Conservation (phyloP, 35 echinoderm and acorn worm species). For the Stichopus chloronotus region DNA sequence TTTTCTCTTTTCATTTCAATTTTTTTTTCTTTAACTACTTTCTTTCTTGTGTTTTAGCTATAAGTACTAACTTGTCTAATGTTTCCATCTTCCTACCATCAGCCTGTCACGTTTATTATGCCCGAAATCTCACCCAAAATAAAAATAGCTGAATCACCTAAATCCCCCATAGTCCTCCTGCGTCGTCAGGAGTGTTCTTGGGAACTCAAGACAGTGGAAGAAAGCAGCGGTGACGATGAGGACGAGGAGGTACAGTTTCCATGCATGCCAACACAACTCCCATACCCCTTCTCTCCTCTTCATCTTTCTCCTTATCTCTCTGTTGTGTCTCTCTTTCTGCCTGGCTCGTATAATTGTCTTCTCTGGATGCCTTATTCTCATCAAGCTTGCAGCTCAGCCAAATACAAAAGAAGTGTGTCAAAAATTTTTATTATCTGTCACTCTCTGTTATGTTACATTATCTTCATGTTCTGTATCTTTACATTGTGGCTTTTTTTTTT, state of each 20-base stretch:
- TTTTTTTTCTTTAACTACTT: not conserved
- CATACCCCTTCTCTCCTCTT: not conserved
- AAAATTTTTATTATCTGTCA: too few species aligned
- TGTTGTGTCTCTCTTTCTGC: not conserved
- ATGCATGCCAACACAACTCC: conserved; percentile 9
- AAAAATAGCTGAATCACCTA: conserved; percentile 60
- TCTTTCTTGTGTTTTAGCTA: not conserved
- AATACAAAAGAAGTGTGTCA: too few species aligned
- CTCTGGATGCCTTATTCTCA: not conserved
- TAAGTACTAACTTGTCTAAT: conserved; percentile 11
- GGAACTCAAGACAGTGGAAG: conserved; percentile 14
- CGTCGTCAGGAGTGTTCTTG: conserved; percentile 58
- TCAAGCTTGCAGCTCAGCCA: not conserved
- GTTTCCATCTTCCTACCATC: conserved; percentile 43
- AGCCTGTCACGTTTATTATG: conserved; percentile 47
- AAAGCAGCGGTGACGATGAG: conserved; percentile 5
- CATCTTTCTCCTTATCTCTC: not conserved
- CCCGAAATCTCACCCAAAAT: conserved; percentile 59
- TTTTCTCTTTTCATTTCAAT: not conserved
- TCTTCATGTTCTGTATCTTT: too few species aligned
- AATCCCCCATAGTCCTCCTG: conserved; percentile 60
- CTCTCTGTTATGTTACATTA: too few species aligned
- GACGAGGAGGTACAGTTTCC: conserved; percentile 52
- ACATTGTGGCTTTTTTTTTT: too few species aligned
- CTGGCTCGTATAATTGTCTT: not conserved